Conservation (phyloP, 2,888 invertebrate genomes). For the Platycheirus albimanus region DNA sequence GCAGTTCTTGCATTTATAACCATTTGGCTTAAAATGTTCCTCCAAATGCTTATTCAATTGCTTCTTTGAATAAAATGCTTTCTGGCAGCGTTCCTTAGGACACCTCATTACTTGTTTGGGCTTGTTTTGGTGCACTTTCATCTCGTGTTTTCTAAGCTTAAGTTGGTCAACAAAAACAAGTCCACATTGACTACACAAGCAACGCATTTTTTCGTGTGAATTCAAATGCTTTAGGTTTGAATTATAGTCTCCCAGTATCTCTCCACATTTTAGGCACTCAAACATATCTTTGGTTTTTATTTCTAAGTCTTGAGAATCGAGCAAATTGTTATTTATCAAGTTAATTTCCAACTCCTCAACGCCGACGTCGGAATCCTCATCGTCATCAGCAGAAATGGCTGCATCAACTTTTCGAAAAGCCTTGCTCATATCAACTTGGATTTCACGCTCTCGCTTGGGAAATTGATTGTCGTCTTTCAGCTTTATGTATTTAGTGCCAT, state of each 20-base stretch:
- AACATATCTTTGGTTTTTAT: constrained; percentile 33
- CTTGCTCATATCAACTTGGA: constrained; percentile 33
- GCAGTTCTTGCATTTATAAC: constrained; percentile 27
- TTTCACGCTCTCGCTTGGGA: constrained; percentile 44
- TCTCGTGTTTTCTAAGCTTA: constrained; percentile 39
- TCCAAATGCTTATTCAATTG: constrained; percentile 38
- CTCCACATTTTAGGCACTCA: constrained; percentile 60
- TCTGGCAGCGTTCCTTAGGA: constrained; percentile 50
- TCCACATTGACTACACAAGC: constrained; percentile 52
- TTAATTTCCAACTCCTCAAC: neutral
- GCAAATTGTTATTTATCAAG: constrained; percentile 13
- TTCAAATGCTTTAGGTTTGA: constrained; percentile 28
- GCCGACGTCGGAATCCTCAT: neutral
- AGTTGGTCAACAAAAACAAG: constrained; percentile 1
- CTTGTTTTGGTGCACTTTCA: neutral
- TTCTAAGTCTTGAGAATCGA: constrained; percentile 3
- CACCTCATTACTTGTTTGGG: constrained; percentile 22
- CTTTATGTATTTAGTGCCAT: constrained; percentile 33
- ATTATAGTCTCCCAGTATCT: constrained; percentile 28
- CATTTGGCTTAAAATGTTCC: neutral
- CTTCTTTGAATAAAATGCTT: constrained; percentile 48
- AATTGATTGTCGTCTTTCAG: constrained; percentile 9
- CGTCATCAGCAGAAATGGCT: constrained; percentile 30
- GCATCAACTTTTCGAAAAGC: neutral
- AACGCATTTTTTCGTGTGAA: constrained; percentile 27